Percentiles rank a stretch among this genome's conserved stretches.
Evolutionary conservation across 2,797 vertebrate genomes (phyloP).

Genomic region (Nannoperca obscura): DNA sequence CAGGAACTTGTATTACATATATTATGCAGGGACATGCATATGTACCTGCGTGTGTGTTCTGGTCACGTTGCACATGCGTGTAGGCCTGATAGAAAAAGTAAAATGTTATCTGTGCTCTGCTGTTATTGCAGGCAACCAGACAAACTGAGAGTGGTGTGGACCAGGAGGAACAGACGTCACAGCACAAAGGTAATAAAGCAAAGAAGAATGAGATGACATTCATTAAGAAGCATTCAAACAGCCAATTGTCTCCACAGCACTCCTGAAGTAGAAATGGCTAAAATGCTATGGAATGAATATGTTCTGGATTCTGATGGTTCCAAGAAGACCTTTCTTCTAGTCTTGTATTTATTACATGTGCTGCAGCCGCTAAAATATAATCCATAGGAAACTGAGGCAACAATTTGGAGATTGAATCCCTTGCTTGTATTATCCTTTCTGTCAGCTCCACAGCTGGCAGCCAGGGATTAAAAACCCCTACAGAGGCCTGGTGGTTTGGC

Average conservation of each 20-base stretch:
- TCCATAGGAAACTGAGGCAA: neutral
- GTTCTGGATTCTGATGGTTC: neutral
- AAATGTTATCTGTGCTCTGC: neutral
- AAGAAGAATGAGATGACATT: neutral
- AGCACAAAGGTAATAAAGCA: conserved; percentile 87
- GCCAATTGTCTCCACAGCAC: neutral
- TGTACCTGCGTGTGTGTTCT: neutral
- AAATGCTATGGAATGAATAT: neutral
- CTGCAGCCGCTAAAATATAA: neutral
- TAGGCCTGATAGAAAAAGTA: neutral
- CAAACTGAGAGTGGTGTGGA: conserved; percentile 93
- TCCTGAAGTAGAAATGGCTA: neutral
- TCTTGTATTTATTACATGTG: neutral
- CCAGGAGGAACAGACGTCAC: conserved; percentile 88
- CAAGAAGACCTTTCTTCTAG: neutral
- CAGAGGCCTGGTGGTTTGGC: conserved; percentile 90
- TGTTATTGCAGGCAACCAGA: conserved; percentile 90
- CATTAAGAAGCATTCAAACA: neutral
- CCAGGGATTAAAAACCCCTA: conserved; percentile 93
- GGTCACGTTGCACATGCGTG: too few relatives aligned
- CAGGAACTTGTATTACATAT: neutral
- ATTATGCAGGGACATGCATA: too few relatives aligned
- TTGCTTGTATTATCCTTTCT: conserved; percentile 4
- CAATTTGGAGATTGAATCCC: neutral
- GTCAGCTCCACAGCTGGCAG: conserved; percentile 92